phyloP scores from a whole-genome alignment of 1,140 invertebrate genomes.

The Drosophila sucinea region DNA sequence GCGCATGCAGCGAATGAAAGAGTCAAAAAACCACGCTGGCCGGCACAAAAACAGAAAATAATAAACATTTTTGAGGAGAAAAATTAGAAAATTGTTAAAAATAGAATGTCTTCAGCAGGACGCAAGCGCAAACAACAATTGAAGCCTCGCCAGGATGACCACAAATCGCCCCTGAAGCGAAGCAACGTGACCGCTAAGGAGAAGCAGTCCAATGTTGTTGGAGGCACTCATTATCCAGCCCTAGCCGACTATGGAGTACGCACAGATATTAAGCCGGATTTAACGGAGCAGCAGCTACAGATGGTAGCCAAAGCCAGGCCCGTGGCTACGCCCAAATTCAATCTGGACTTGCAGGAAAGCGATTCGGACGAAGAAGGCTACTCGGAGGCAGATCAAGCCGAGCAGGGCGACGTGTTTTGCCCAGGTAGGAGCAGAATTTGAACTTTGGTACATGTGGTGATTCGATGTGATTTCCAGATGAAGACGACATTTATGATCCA shows the following conservation, averaged over 20 bases:
- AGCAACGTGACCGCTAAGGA: constrained; percentile 45
- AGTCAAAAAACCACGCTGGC: constrained; percentile 67
- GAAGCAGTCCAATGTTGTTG: constrained; percentile 23
- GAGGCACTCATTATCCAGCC: constrained; percentile 39
- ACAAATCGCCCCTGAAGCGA: constrained; percentile 61
- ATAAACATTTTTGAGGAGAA: constrained; percentile 11
- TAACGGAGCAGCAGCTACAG: constrained; percentile 62
- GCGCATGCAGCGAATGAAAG: constrained; percentile 46
- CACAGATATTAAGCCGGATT: constrained; percentile 61
- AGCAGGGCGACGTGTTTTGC: constrained; percentile 49
- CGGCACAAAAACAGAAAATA: constrained; percentile 30
- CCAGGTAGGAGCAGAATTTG: constrained; percentile 44
- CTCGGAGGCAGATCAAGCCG: constrained; percentile 53
- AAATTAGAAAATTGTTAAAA: not conserved
- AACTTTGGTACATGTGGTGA: constrained; percentile 1
- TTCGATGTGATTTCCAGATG: constrained; percentile 27
- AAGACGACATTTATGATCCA: constrained; percentile 59
- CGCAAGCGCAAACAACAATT: constrained; percentile 68
- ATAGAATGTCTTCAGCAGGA: constrained; percentile 58
- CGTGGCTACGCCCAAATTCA: constrained; percentile 1
- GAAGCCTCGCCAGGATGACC: constrained; percentile 62
- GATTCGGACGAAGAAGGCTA: constrained; percentile 73
- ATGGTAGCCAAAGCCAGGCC: constrained; percentile 31
- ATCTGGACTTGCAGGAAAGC: constrained; percentile 60
- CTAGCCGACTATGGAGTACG: constrained; percentile 61